Percentiles rank a stretch among this genome's conserved stretches.
These are phyloP conservation scores for Nycticebus coucang DNA, from an alignment of 2,113 vertebrate species.

Conservation along the genomic window DNA sequence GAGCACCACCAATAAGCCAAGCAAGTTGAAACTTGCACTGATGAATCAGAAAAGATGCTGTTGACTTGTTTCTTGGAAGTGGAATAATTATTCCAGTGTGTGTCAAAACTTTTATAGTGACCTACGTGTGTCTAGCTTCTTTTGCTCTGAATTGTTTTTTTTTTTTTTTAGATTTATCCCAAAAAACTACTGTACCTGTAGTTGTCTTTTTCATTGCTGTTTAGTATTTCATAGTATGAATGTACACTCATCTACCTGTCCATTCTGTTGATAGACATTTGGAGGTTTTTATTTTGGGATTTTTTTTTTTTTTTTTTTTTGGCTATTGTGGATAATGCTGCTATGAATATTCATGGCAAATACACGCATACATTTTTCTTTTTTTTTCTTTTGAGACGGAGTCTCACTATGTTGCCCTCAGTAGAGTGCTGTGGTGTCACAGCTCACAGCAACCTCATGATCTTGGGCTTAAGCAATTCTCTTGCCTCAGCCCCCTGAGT, in stretches of 20 bases:
- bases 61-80: not conserved
- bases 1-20: too few relatives aligned
- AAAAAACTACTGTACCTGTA: not conserved
- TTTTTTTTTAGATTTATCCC: not conserved
- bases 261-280: not conserved
- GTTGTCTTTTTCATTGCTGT: not conserved
- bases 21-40: too few relatives aligned
- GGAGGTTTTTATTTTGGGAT: not conserved
- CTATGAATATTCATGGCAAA: conserved; percentile 26
- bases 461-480: too few relatives aligned
- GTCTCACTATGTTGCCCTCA: too few relatives aligned
- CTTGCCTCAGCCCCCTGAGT: too few relatives aligned
- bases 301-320: not conserved
- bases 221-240: not conserved
- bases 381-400: too few relatives aligned
- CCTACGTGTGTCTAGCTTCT: not conserved
- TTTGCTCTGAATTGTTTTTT: not conserved
- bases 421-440: too few relatives aligned
- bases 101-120: too few relatives aligned
- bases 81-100: too few relatives aligned
- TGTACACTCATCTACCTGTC: not conserved
- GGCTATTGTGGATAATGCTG: not conserved
- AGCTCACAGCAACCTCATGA: too few relatives aligned
- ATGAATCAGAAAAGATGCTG: too few relatives aligned
- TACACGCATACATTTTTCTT: not conserved